Evolutionary conservation across 2,888 invertebrate species (phyloP).

Genomic region (Lithosia quadra): DNA sequence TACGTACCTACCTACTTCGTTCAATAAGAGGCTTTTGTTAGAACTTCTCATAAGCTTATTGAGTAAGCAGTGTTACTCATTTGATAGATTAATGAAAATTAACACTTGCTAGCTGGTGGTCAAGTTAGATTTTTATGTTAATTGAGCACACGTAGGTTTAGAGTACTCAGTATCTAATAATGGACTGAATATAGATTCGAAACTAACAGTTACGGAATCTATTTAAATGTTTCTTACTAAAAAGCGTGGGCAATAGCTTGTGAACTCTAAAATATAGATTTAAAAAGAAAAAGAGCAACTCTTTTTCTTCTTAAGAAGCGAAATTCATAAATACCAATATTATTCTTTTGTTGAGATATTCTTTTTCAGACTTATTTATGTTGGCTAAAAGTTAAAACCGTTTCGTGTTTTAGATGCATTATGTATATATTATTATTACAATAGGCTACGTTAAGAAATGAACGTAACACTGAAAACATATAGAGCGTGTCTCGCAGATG

Average conservation of each 20-base stretch:
- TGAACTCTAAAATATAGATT: too few species aligned
- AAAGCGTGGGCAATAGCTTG: too few species aligned
- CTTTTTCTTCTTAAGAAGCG: background rate
- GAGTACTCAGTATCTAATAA: too few species aligned
- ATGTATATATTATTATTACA: background rate
- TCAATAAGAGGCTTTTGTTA: background rate
- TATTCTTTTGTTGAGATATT: background rate
- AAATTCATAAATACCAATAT: background rate
- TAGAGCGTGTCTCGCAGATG: slow-evolving; percentile 6
- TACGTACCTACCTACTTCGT: too few species aligned
- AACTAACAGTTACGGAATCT: too few species aligned
- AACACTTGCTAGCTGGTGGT: background rate
- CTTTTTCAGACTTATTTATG: background rate
- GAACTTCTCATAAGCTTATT: background rate
- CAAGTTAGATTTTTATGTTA: background rate
- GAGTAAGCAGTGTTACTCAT: background rate
- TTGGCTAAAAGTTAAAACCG: background rate
- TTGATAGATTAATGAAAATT: background rate
- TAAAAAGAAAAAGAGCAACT: too few species aligned
- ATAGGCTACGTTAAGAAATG: background rate
- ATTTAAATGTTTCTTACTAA: too few species aligned
- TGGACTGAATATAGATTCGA: too few species aligned
- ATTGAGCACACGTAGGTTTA: background rate
- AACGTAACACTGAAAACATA: slow-evolving; percentile 2
- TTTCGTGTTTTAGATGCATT: background rate